phyloP scores from a whole-genome alignment of 1,140 invertebrate genomes.

The Zelostemma sp. region DNA sequence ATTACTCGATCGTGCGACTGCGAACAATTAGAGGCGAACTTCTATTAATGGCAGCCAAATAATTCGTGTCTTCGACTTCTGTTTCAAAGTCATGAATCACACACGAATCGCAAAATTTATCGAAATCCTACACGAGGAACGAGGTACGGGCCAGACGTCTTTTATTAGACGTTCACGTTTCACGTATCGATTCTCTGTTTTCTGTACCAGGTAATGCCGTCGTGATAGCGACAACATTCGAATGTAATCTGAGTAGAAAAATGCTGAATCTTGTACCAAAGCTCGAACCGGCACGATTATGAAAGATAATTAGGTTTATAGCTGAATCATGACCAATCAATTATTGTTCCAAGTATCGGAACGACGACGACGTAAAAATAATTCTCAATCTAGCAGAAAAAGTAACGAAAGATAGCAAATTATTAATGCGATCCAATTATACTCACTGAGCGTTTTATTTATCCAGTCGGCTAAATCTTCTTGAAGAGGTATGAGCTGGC shows the following conservation, averaged over 20 bases:
- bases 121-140: background rate
- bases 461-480: constrained; percentile 91
- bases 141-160: background rate
- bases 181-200: background rate
- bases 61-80: background rate
- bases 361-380: too few relatives aligned
- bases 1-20: background rate
- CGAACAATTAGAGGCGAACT: background rate
- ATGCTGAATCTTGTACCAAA: too few relatives aligned
- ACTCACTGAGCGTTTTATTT: constrained; percentile 85
- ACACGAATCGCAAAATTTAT: background rate
- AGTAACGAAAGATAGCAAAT: too few relatives aligned
- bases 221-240: too few relatives aligned
- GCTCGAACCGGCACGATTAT: too few relatives aligned
- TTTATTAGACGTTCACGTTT: background rate
- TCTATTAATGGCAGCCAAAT: background rate
- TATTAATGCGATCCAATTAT: too few relatives aligned
- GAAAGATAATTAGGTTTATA: too few relatives aligned
- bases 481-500: constrained; percentile 84
- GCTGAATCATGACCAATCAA: too few relatives aligned
- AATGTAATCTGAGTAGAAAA: too few relatives aligned
- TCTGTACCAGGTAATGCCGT: background rate
- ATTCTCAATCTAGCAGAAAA: too few relatives aligned
- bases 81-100: background rate
- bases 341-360: too few relatives aligned